A percentile compares a stretch with the other conserved stretches of the same genome.
Evolutionary conservation across 2,797 vertebrate species (phyloP).

Genomic region (Spatula clypeata): DNA sequence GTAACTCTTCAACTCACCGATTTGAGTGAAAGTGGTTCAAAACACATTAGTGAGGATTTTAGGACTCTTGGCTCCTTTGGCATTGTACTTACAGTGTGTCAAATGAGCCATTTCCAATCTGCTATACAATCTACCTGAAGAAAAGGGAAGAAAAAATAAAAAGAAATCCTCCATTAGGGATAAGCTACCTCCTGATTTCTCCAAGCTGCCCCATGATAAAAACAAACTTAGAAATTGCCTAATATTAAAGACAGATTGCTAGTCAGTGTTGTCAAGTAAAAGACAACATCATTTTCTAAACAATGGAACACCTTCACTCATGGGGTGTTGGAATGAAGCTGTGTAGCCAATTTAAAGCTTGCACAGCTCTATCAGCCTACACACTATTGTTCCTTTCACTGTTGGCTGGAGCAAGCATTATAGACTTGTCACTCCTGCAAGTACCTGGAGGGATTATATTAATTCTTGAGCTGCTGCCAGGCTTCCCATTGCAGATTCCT

Average conservation of each 20-base stretch:
- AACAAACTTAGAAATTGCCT: not conserved
- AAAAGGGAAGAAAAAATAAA: not conserved
- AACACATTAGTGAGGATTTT: not conserved
- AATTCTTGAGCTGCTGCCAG: not conserved
- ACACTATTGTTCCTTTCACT: not conserved
- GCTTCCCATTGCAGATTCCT: not conserved
- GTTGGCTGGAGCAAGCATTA: not conserved
- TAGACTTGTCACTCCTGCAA: not conserved
- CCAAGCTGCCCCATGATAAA: not conserved
- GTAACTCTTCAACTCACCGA: not conserved
- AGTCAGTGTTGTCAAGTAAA: not conserved
- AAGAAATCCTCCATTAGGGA: not conserved
- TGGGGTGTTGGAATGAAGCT: not conserved
- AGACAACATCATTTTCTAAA: not conserved
- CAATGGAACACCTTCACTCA: not conserved
- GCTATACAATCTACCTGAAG: not conserved
- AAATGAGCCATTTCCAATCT: not conserved
- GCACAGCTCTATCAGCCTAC: conserved; percentile 9
- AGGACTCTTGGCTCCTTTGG: not conserved
- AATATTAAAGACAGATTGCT: not conserved
- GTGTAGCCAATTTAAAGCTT: conserved; percentile 9
- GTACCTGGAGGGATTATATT: not conserved
- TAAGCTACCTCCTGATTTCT: not conserved
- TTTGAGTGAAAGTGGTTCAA: not conserved
- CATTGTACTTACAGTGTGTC: rapidly evolving